phyloP scores from a whole-genome alignment of 2,113 vertebrate species.

The Triplophysa siluroides region DNA sequence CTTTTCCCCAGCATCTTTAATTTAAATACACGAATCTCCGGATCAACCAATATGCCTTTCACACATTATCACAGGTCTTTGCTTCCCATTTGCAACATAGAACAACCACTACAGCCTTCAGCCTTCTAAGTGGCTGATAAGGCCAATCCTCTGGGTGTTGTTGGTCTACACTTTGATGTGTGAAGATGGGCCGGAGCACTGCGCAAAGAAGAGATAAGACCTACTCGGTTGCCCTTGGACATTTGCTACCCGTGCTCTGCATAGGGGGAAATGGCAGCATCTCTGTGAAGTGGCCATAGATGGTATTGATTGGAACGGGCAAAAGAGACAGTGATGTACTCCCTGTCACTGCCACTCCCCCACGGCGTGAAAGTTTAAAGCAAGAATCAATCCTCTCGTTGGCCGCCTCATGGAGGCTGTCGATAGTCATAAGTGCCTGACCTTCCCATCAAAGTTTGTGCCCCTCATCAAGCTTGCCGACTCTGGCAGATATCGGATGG shows the following conservation, averaged over 20 bases:
- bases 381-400: slow-evolving; percentile 56
- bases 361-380: slow-evolving; percentile 48
- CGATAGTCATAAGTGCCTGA: slow-evolving; percentile 54
- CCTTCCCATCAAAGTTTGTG: slow-evolving; percentile 48
- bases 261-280: slow-evolving; percentile 29
- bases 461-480: slow-evolving; percentile 28
- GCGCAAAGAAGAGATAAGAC: slow-evolving; percentile 37
- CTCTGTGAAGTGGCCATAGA: slow-evolving; percentile 51
- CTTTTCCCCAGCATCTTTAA: neutral
- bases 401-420: slow-evolving; percentile 46
- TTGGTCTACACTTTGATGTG: slow-evolving; percentile 18
- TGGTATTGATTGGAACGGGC: slow-evolving; percentile 70
- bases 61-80: neutral
- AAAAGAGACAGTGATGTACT: slow-evolving; percentile 69
- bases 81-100: neutral
- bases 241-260: slow-evolving; percentile 44
- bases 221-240: slow-evolving; percentile 37
- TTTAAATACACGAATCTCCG: neutral
- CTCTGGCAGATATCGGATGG: slow-evolving; percentile 14
- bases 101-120: neutral
- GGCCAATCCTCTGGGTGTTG: slow-evolving; percentile 7
- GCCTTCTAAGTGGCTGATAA: slow-evolving; percentile 4
- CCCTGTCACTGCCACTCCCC: slow-evolving; percentile 62
- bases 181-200: neutral
- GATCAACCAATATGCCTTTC: neutral